Base-by-base conservation (phyloP, 1,140 invertebrate species). In the Drosophila fuyamai region DNA sequence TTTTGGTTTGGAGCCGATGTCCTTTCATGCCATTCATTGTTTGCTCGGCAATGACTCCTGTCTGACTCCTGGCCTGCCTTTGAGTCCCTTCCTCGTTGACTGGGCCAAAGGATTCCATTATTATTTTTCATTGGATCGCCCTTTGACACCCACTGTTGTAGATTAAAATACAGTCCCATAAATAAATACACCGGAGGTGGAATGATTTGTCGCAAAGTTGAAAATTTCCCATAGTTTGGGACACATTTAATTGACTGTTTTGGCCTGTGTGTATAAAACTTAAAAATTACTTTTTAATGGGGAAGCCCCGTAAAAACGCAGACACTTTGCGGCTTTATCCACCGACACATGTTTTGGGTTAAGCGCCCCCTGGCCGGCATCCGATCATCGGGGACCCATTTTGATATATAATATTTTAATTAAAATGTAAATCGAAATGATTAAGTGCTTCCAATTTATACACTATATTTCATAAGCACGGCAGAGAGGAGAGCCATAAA, bases 401-500 rank as follows among this genome's bases (percentile, higher is more conserved):
- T 75, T 81, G 79, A 85, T 84, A 80, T 78, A 88, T 80, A 89
- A 88, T 89, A 88, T 89, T 89, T 89, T 89, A 89, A 89, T 89
- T 89, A 89, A 89, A 89, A 89, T 89, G 84, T 89, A 89, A 89
- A 84, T 81, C 81, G 77, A 61, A 89, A 89, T 89, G 84, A 89
- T 89, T 90, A 89, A 89, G 84, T 89, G 81, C 71, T 78, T 81
- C 77, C 84, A 89, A 89, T 89, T 89, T 89, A 89, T 89, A 81
- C 80, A 76, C 79, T 75, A 89, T 89, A 81, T 89, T 90, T 89
- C 84, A 89, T 86, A 86, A 81, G 51, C 66, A 36, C 65, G 41
- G 40, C 8, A 43, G 38, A 50, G 68, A 57, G 67, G 66, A 58
- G 68, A 14, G 68, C 65, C 77, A 85, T 80, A 88, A 89, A 89